phyloP scores from a whole-genome alignment of 2,797 vertebrate species.

The Thripadectes ignobilis region DNA sequence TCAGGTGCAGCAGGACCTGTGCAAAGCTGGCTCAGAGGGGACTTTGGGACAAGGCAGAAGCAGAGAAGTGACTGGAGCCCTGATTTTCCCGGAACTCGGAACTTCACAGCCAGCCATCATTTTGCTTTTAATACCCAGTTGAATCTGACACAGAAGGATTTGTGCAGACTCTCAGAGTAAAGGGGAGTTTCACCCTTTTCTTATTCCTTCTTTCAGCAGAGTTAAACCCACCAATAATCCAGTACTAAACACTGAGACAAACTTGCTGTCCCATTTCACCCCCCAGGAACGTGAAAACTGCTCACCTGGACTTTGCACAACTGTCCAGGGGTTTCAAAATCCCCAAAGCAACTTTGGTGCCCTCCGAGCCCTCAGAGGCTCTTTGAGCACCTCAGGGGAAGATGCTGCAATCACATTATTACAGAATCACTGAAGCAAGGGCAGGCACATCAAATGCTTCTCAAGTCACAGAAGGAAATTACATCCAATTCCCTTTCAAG shows the following conservation, averaged over 20 bases:
- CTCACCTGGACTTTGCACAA: background rate
- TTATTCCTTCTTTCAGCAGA: background rate
- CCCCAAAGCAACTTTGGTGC: background rate
- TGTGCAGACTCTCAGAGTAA: background rate
- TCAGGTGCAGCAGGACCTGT: background rate
- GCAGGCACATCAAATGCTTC: background rate
- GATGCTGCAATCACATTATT: background rate
- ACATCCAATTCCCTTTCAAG: background rate
- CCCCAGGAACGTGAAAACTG: fast-evolving
- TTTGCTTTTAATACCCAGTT: background rate
- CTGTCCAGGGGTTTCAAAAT: background rate
- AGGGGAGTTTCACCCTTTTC: background rate
- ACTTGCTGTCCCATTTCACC: background rate
- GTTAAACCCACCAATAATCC: background rate
- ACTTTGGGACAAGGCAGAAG: background rate
- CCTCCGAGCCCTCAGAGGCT: background rate
- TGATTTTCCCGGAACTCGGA: background rate
- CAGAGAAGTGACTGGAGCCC: background rate
- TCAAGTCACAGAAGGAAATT: background rate
- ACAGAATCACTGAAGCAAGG: background rate
- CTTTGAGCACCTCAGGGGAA: background rate
- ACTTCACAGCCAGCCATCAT: background rate
- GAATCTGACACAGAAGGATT: background rate
- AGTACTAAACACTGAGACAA: background rate
- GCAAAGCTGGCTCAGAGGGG: background rate